Percentiles rank a stretch among this genome's conserved stretches.
Evolutionary conservation across 1,140 invertebrate genomes (phyloP).

Genomic region (Parapsyche elsis): DNA sequence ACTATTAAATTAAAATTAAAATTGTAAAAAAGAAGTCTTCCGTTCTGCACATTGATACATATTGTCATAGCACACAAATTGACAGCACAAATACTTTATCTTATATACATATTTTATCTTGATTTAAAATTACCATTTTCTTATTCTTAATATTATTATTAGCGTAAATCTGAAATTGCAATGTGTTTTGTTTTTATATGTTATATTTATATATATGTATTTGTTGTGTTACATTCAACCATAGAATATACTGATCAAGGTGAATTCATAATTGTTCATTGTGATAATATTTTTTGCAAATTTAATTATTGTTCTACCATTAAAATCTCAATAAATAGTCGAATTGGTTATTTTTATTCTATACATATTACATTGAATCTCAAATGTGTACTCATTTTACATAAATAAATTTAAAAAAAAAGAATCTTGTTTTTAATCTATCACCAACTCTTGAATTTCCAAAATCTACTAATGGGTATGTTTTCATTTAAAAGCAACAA

Average conservation of each 20-base stretch:
- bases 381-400: constrained; percentile 55
- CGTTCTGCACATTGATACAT: constrained; percentile 52
- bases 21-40: constrained; percentile 55
- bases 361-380: constrained; percentile 28
- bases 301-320: constrained; percentile 48
- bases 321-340: constrained; percentile 26
- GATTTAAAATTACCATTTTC: constrained; percentile 4
- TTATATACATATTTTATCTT: not conserved
- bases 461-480: too few species aligned
- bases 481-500: too few species aligned
- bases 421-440: not conserved
- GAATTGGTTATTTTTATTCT: constrained; percentile 31
- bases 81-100: constrained; percentile 31
- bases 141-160: constrained; percentile 3
- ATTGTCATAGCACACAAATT: constrained; percentile 50
- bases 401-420: constrained; percentile 54
- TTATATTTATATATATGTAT: too few species aligned
- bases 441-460: too few species aligned
- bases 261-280: not conserved
- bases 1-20: constrained; percentile 40
- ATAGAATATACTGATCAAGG: too few species aligned
- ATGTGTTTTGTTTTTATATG: not conserved
- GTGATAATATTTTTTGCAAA: constrained; percentile 25
- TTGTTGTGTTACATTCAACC: too few species aligned
- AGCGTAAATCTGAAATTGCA: not conserved